A percentile compares a stretch with the other conserved stretches of the same genome.
Evolutionary conservation across 1,140 invertebrate species (phyloP).

Genomic region (Drosophila equinoxialis): DNA sequence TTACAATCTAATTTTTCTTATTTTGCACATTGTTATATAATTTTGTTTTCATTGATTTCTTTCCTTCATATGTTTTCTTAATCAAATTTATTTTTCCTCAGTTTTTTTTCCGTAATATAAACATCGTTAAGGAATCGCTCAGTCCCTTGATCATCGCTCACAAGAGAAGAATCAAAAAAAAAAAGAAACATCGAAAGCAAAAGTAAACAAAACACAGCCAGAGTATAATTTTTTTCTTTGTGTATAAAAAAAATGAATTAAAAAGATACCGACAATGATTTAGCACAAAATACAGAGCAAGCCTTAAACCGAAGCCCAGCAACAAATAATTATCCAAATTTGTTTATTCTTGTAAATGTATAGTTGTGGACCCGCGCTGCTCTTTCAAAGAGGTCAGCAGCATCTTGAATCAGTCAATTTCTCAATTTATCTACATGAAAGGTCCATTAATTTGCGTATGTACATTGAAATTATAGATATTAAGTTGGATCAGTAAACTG

Average conservation of each 20-base stretch:
- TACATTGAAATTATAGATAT: conserved; percentile 7
- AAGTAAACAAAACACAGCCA: conserved; percentile 43
- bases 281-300: conserved; percentile 39
- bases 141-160: conserved; percentile 28
- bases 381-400: conserved; percentile 14
- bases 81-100: conserved; percentile 6
- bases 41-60: not conserved
- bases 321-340: conserved; percentile 55
- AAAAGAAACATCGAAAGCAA: conserved; percentile 55
- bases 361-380: not conserved
- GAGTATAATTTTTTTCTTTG: not conserved
- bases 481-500: conserved; percentile 2
- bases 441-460: not conserved
- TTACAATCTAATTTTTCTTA: too few species aligned
- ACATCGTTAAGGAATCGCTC: conserved; percentile 59
- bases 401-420: conserved; percentile 7
- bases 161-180: conserved; percentile 39
- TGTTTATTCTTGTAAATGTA: conserved; percentile 46
- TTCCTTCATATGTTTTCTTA: not conserved
- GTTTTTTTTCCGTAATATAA: conserved; percentile 23
- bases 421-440: conserved; percentile 18
- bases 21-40: not conserved
- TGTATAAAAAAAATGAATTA: conserved; percentile 30
- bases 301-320: not conserved
- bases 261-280: conserved; percentile 72